These are phyloP conservation scores for Tetrao urogallus DNA, from an alignment of 2,113 vertebrate genomes.

Conservation along the genomic window DNA sequence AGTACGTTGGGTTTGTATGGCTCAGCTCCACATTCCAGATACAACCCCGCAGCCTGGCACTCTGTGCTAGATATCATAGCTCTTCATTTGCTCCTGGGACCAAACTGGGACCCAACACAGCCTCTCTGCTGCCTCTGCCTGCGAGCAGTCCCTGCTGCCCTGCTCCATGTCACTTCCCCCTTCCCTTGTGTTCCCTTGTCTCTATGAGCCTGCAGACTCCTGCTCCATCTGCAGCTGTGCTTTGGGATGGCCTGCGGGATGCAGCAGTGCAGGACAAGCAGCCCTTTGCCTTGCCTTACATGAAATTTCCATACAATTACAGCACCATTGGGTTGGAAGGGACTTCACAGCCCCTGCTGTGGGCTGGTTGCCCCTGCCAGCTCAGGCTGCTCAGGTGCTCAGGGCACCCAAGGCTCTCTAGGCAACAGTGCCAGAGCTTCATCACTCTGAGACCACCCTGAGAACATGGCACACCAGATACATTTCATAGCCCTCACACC, in stretches of 20 bases:
- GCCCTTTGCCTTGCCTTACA: neutral
- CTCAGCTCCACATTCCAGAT: neutral
- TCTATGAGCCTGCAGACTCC: neutral
- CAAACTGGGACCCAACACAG: neutral
- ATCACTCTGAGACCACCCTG: too few relatives aligned
- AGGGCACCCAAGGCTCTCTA: too few relatives aligned
- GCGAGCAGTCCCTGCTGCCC: neutral
- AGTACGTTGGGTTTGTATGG: rapidly evolving
- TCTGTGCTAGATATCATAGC: rapidly evolving
- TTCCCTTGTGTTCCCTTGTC: rapidly evolving
- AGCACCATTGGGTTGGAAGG: neutral
- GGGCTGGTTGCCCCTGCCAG: neutral
- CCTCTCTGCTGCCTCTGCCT: neutral
- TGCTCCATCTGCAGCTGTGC: neutral
- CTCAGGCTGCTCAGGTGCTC: neutral
- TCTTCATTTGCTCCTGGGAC: neutral
- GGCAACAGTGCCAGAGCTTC: too few relatives aligned
- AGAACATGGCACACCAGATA: too few relatives aligned
- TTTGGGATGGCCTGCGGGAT: neutral
- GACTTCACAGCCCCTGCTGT: neutral
- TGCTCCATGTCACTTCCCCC: rapidly evolving
- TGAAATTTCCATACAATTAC: neutral
- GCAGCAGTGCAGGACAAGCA: neutral
- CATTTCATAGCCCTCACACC: neutral
- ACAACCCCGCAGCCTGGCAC: rapidly evolving